Evolutionary conservation across 2,113 vertebrate genomes (phyloP), one percentile per base, ranked within the genome.

Genomic region (Lepus europaeus): DNA sequence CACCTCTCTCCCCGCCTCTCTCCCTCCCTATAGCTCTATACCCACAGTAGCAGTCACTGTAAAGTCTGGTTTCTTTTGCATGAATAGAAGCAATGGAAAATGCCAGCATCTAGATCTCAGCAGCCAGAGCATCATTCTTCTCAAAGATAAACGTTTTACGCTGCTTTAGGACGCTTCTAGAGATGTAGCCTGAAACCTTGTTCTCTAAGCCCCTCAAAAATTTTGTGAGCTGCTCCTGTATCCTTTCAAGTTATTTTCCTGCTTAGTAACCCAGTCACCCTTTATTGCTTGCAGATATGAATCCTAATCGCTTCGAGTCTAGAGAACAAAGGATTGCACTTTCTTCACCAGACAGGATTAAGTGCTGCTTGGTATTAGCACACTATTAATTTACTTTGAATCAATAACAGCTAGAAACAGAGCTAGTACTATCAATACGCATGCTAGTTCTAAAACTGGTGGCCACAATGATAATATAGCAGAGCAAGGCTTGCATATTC

Each of bases 331-430:
- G 70, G 14, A 89, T 23, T 76, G 16, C 5, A 81, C n/a, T 82
- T 95, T 94, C 12, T 93, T 84, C 23, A 70, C 76, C 31, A 74
- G 33, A 56, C 20, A 89, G 33, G 39, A 93, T 80, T 91, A 86
- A 84, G 4, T 66, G 20, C 73, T 78, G 49, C 70, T 36, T 78
- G n/a, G 11, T 77, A 69, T 69, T 72, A 91, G 51, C 49, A 91
- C 8, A 27, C 6, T 73, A 29, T 17, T 17, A 78, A n/a, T 85
- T 96, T 45, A 79, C 22, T 79, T 12, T 78, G 53, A 92, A 90
- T 86, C 79, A 86, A 45, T 83, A 89, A 25, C 27, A 72, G 20
- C 73, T n/a, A 79, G 69, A 84, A 29, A 59, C 9, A 69, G 31
- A 45, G 29, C 49, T 66, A n/a, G 10, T 10, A 29, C 36, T 66